These are phyloP conservation scores for Eupithecia tripunctaria DNA, from an alignment of 2,888 invertebrate genomes.

Conservation along the genomic window DNA sequence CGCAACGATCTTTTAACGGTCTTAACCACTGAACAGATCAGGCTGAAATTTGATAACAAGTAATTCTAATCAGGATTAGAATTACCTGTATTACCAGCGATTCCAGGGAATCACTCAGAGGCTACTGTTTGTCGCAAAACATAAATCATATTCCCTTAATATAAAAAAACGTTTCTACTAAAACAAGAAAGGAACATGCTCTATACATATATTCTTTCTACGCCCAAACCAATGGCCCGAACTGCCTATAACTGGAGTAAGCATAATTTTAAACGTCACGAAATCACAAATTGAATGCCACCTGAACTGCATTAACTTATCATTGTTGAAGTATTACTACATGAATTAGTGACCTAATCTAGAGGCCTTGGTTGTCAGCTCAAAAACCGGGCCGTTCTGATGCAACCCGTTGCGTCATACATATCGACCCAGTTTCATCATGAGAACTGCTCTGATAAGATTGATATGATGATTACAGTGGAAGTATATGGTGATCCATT, in stretches of 20 bases:
- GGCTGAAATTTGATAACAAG: too few species aligned
- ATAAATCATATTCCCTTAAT: too few species aligned
- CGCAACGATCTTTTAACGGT: background rate
- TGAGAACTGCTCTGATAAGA: constrained; percentile 33
- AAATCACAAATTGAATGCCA: background rate
- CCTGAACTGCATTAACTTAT: background rate
- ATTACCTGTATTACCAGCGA: too few species aligned
- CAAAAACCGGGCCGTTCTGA: constrained; percentile 48
- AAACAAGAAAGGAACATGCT: too few species aligned
- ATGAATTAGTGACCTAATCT: constrained; percentile 56
- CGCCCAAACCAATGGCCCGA: background rate
- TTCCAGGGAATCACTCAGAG: too few species aligned
- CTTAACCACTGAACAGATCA: too few species aligned
- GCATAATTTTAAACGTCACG: background rate
- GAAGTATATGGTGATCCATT: background rate
- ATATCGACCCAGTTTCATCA: constrained; percentile 39
- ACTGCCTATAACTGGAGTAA: too few species aligned
- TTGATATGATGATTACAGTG: background rate
- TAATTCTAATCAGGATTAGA: too few species aligned
- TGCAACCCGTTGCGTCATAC: constrained; percentile 43
- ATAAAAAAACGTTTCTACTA: too few species aligned
- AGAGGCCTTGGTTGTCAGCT: constrained; percentile 59
- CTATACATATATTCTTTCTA: background rate
- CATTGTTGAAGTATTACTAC: constrained; percentile 11
- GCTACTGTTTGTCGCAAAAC: too few species aligned